A percentile compares a stretch with the other conserved stretches of the same genome.
Evolutionary conservation across 2,888 invertebrate species (phyloP).

Genomic region (Antheraea yamamai): DNA sequence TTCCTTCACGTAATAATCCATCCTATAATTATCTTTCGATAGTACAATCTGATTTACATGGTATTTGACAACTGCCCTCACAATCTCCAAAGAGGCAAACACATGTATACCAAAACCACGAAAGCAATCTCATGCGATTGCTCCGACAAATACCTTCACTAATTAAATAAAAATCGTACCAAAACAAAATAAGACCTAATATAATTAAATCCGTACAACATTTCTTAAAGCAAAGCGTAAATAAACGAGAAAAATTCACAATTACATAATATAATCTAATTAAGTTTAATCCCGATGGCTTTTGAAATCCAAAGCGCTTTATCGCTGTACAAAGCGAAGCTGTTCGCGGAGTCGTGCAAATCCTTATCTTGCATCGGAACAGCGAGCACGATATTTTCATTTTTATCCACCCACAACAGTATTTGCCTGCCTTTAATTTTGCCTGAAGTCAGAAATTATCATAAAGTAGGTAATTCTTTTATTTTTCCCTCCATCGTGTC

Average conservation of each 20-base stretch:
- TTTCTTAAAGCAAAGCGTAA: background rate
- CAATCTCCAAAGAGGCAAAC: background rate
- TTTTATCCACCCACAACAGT: conserved; percentile 35
- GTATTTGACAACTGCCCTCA: background rate
- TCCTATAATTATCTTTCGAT: no score
- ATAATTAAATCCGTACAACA: background rate
- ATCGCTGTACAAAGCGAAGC: background rate
- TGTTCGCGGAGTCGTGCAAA: conserved; percentile 59
- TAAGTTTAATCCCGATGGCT: background rate
- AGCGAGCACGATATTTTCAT: conserved; percentile 59
- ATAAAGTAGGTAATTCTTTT: background rate
- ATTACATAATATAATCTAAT: background rate
- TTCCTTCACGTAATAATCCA: no score
- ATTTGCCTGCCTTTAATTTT: no score
- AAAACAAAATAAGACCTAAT: background rate
- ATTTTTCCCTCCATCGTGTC: background rate
- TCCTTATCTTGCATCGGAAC: conserved; percentile 64
- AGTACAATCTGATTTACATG: no score
- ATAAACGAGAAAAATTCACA: background rate
- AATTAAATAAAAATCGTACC: background rate
- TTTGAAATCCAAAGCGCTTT: background rate
- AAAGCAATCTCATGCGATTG: background rate
- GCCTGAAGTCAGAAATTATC: conserved; percentile 25
- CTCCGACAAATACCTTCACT: background rate
- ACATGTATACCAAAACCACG: background rate